Conservation (phyloP, 2,113 vertebrate species). For the Anoura caudifer region DNA sequence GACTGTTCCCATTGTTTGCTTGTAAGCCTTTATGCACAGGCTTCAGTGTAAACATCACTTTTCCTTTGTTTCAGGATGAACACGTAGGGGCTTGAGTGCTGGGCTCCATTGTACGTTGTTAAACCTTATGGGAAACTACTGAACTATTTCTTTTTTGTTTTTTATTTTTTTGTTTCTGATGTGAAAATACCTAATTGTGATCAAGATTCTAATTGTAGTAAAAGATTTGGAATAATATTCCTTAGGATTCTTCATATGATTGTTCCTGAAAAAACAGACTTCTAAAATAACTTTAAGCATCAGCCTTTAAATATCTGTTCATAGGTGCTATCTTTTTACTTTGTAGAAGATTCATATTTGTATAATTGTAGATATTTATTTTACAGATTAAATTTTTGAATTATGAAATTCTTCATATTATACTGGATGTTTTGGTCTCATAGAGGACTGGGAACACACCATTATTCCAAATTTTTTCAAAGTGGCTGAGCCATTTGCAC, state of each 20-base stretch:
- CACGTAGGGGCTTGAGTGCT: not conserved
- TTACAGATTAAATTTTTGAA: not conserved
- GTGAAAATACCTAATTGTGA: not conserved
- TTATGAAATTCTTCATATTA: not conserved
- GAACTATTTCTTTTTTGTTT: not conserved
- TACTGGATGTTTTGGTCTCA: not conserved
- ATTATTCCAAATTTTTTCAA: not conserved
- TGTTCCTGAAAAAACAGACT: not conserved
- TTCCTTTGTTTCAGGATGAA: not conserved
- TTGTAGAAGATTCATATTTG: not conserved
- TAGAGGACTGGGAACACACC: not conserved
- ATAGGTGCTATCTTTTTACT: not conserved
- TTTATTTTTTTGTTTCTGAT: not conserved
- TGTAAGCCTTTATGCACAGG: not conserved
- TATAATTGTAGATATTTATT: not conserved
- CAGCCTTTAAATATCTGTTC: not conserved
- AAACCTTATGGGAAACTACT: conserved; percentile 35
- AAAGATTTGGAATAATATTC: not conserved
- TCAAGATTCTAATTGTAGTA: not conserved
- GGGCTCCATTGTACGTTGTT: not conserved
- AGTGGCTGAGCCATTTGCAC: not conserved
- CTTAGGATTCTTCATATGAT: not conserved
- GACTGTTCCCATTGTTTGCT: not conserved
- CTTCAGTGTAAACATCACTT: conserved; percentile 3
- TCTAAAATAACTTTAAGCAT: not conserved